Conservation (phyloP, 2,113 vertebrate genomes). For the Pseudorasbora parva region DNA sequence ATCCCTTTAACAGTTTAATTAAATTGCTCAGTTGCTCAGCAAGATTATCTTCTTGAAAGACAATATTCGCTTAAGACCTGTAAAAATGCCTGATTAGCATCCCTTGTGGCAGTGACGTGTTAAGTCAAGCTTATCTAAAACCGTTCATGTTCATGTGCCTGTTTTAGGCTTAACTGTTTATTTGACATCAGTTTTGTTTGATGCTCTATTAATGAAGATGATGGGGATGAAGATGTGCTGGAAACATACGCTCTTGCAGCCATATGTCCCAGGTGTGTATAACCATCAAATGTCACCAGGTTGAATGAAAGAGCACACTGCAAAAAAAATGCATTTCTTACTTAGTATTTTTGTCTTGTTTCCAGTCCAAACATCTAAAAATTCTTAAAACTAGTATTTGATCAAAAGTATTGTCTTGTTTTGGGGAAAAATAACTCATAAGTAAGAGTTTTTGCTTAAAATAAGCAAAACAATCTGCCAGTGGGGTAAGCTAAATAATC, state of each 20-base stretch:
- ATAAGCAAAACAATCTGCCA: too few relatives aligned
- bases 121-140: background rate
- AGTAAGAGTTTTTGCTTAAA: too few relatives aligned
- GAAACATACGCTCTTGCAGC: background rate
- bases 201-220: background rate
- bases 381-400: too few relatives aligned
- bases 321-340: too few relatives aligned
- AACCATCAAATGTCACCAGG: background rate
- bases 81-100: background rate
- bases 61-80: background rate
- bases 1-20: background rate
- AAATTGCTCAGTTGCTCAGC: background rate
- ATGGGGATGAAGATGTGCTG: background rate
- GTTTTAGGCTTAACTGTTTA: background rate
- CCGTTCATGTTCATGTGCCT: background rate
- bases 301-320: constrained; percentile 19
- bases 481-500: too few relatives aligned
- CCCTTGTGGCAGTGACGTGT: background rate
- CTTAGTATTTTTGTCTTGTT: too few relatives aligned
- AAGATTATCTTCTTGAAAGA: background rate
- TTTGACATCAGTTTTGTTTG: background rate
- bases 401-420: too few relatives aligned
- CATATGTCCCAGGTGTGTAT: constrained; percentile 13
- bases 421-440: too few relatives aligned
- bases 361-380: too few relatives aligned